Percentiles rank a stretch among this genome's conserved stretches.
Conservation (phyloP, 2,797 vertebrate genomes). For the Steatocranus sp. region DNA sequence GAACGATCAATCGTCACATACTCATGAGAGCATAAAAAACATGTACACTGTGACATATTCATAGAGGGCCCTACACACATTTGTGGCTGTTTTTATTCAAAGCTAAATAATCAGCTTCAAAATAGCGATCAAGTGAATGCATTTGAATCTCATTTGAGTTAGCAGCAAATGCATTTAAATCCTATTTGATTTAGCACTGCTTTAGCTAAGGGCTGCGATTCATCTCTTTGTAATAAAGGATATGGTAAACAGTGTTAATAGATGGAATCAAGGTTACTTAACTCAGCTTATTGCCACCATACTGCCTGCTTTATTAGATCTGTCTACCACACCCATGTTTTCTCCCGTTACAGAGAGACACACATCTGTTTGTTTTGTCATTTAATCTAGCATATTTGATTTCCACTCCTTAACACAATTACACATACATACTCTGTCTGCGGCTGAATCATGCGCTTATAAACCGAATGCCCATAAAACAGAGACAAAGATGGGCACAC, state of each 20-base stretch:
- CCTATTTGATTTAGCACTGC: slow-evolving; percentile 33
- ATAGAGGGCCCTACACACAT: background rate
- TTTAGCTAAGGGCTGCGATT: slow-evolving; percentile 44
- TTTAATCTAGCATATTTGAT: slow-evolving; percentile 72
- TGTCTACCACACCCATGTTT: slow-evolving; percentile 51
- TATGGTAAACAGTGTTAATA: slow-evolving; percentile 66
- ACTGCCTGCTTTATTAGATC: slow-evolving; percentile 61
- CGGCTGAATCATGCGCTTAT: slow-evolving; percentile 29
- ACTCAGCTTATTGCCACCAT: slow-evolving; percentile 56
- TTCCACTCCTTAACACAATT: slow-evolving; percentile 61
- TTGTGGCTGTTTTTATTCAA: background rate
- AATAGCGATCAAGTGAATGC: slow-evolving; percentile 6
- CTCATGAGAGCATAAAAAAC: background rate
- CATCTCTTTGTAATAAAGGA: slow-evolving; percentile 60
- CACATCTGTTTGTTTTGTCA: slow-evolving; percentile 68
- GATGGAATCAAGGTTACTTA: slow-evolving; percentile 63
- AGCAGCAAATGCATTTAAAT: slow-evolving; percentile 32
- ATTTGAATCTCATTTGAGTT: slow-evolving; percentile 32
- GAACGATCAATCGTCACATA: slow-evolving; percentile 20
- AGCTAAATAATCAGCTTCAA: background rate
- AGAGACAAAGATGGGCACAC: background rate
- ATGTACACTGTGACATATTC: background rate
- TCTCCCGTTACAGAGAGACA: slow-evolving; percentile 54
- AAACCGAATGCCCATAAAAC: background rate
- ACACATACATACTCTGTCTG: slow-evolving; percentile 25